Evolutionary conservation across 2,888 invertebrate genomes (phyloP), one percentile per base, ranked within the genome.

Genomic region (Thymelicus sylvestris): DNA sequence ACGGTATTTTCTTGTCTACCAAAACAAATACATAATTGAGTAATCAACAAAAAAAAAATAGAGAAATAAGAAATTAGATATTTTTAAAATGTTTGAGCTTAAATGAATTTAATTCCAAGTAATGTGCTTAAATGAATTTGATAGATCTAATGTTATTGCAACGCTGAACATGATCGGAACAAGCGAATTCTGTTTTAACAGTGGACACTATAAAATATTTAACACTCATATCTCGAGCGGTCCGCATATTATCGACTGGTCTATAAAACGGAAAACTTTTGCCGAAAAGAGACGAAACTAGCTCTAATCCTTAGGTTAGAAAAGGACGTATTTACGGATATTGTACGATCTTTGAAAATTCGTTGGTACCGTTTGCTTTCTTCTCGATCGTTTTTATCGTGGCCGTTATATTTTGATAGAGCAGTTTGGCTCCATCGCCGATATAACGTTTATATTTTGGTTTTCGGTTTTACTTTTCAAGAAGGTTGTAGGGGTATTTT

Each of bases 321-420:
- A 77, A 83, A 82, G 86, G 91, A 92, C 78, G 86, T 78, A 80
- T 74, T 78, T 77, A 79, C 77, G 80, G 85, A 88, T 89, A 89
- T 89, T 91, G 89, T 90, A 85, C 86, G 90, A 90, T 90, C 91
- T 92, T 93, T 90, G 88, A 89, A 90, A 90, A 88, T 90, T 91
- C 89, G 87, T 84, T 84, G 88, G 88, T 86, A 90, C 86, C 86
- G 87, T 89, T 92, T 91, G 91, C 91, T 92, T 92, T 93, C 91
- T 91, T 92, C 87, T 87, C 90, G 88, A 91, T 91, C 91, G 92
- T 86, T 92, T 92, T 93, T 93, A 93, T 93, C 91, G 91, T 80
- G 76, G 90, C 87, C 92, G 92, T 93, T 93, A 93, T 91, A 90
- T 92, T 93, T 93, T 93, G 92, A 93, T 93, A 90, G 92, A 91